Percentiles rank a stretch among this genome's conserved stretches.
Conservation (phyloP, 2,888 invertebrate species). For the Acleris emargana region DNA sequence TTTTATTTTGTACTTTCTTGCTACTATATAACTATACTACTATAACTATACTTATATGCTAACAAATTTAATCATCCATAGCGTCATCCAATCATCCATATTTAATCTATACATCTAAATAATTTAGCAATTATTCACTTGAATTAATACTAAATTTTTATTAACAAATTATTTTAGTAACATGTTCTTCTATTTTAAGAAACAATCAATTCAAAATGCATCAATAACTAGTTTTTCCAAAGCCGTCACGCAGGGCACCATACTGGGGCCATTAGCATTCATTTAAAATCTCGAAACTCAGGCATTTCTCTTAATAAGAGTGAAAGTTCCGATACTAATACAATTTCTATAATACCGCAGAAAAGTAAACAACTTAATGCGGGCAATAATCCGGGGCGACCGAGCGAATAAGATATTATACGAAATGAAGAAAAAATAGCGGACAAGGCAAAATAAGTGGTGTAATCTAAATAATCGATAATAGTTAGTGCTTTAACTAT, state of each 20-base stretch:
- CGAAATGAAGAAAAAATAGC: not conserved
- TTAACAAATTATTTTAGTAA: too few species aligned
- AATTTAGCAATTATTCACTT: too few species aligned
- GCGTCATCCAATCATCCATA: too few species aligned
- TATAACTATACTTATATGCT: too few species aligned
- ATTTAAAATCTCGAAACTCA: slow-evolving; percentile 27
- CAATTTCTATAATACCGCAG: slow-evolving; percentile 36
- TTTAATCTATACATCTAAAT: too few species aligned
- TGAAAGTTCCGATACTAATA: slow-evolving; percentile 36
- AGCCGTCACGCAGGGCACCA: slow-evolving; percentile 24
- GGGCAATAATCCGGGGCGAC: not conserved
- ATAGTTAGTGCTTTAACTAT: too few species aligned
- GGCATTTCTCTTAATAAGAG: slow-evolving; percentile 33
- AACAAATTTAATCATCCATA: too few species aligned
- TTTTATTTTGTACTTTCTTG: too few species aligned
- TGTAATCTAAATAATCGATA: too few species aligned
- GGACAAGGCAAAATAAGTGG: not conserved
- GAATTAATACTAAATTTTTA: too few species aligned
- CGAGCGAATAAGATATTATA: slow-evolving; percentile 8
- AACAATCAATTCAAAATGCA: not conserved
- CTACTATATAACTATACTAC: too few species aligned
- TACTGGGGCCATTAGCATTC: slow-evolving; percentile 23
- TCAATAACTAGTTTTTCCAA: slow-evolving; percentile 17
- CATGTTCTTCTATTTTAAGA: too few species aligned
- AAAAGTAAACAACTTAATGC: slow-evolving; percentile 33